A percentile compares a stretch with the other conserved stretches of the same genome.
These are phyloP conservation scores for Oxygymnocypris stewartii DNA, from an alignment of 2,113 vertebrate species.

Conservation along the genomic window DNA sequence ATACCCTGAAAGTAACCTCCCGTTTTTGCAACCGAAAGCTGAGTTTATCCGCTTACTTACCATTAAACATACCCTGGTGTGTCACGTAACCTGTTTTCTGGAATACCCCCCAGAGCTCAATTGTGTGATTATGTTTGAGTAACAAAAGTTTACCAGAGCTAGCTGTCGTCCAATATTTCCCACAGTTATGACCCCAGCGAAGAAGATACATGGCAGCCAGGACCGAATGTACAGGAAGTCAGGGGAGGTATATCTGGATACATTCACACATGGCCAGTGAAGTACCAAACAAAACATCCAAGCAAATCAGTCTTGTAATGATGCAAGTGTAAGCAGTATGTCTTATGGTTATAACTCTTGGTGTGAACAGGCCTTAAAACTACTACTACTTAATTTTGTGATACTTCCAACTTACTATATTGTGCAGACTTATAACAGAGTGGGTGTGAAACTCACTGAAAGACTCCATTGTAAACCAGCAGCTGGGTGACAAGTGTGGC, in stretches of 20 bases:
- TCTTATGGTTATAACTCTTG: not conserved
- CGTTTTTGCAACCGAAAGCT: too few relatives aligned
- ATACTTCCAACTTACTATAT: not conserved
- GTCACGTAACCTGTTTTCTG: too few relatives aligned
- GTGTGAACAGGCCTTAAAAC: not conserved
- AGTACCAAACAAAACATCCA: not conserved
- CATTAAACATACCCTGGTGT: too few relatives aligned
- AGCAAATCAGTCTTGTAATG: not conserved
- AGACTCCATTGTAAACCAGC: constrained; percentile 93
- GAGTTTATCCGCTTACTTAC: too few relatives aligned
- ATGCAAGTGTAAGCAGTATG: not conserved
- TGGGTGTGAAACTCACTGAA: constrained; percentile 82
- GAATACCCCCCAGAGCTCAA: too few relatives aligned
- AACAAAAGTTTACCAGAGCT: constrained; percentile 84
- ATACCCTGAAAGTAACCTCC: too few relatives aligned
- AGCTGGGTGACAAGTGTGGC: constrained; percentile 90
- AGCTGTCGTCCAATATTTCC: constrained; percentile 95
- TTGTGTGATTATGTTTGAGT: not conserved
- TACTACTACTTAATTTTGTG: not conserved
- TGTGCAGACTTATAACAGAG: not conserved
- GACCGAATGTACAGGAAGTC: constrained; percentile 97
- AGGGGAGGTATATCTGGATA: constrained; percentile 87
- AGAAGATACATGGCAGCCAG: constrained; percentile 97
- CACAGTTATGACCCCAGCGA: constrained; percentile 97
- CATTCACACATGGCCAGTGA: not conserved